Evolutionary conservation across 2,113 vertebrate species (phyloP), one percentile per base, ranked within the genome.

Genomic region (Mustela lutreola): DNA sequence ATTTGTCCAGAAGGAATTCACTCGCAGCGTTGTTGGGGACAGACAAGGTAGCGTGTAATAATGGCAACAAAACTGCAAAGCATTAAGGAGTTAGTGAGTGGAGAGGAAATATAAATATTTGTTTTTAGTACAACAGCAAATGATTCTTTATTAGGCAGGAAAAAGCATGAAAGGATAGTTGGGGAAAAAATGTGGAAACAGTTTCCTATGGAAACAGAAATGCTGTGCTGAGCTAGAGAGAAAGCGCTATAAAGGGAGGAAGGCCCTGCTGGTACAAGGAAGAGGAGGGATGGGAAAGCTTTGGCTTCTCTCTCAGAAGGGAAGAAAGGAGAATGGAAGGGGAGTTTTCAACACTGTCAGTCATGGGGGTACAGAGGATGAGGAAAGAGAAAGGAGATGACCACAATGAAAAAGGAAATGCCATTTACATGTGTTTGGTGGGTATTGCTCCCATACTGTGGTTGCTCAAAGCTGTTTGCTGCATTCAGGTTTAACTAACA

Each of bases 81-180:
- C 31, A 53, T 70, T 79, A 79, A 56, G 10, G 56, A 65, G 50
- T 78, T 56, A 89, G 36, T 18, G 28, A 89, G 36, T 18, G 28
- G 6, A 45, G 15, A 79, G 22, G 39, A 60, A 73, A 21, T 15
- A 65, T 1, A 95, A 94, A 22, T 15, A 71, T n/a, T 39, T 89
- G 7, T 94, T 73, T 73, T 50, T 82, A 96, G 67, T 12, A 31
- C 36, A 62, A 50, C 90, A 71, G 81, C 39, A 96, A 36, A 82
- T 65, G 67, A 75, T 78, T 31, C n/a, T 78, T 79, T 62, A 39
- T 39, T 36, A 50, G 18, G 7, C 15, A 96, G 9, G 9, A 33
- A 87, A 87, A 5, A 28, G 36, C 28, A 89, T 67, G 82, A 81
- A 60, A 71, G 26, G 19, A 95, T 6, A 83, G 36, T 31, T 84